These are phyloP conservation scores for Pammene fasciana DNA, from an alignment of 2,888 invertebrate species.

Conservation along the genomic window DNA sequence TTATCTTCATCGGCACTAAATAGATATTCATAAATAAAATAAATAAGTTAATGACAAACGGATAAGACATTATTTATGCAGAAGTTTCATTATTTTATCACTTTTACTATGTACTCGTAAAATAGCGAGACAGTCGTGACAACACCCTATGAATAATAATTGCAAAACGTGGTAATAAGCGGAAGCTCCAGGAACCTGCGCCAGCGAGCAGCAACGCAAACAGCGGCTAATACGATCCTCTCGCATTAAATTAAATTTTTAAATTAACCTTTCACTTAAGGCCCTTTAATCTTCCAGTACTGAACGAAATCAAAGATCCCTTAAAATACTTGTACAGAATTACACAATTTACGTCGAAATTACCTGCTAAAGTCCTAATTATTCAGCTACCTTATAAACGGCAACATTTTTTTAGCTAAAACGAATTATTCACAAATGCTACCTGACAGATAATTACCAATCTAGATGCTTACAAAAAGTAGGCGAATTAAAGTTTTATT, in stretches of 20 bases:
- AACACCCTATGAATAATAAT: slow-evolving; percentile 70
- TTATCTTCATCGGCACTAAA: too few species aligned
- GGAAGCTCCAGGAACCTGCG: slow-evolving; percentile 23
- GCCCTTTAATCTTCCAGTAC: slow-evolving; percentile 48
- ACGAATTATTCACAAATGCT: not conserved
- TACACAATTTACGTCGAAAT: slow-evolving; percentile 21
- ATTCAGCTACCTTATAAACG: slow-evolving; percentile 5
- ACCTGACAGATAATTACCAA: not conserved
- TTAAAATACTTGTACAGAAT: slow-evolving; percentile 30
- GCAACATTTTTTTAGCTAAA: not conserved
- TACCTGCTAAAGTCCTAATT: slow-evolving; percentile 5
- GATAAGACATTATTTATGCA: too few species aligned
- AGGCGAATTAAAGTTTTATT: not conserved
- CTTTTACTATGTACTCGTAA: too few species aligned
- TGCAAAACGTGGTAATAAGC: slow-evolving; percentile 58
- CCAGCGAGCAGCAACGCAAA: slow-evolving; percentile 49
- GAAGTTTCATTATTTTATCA: too few species aligned
- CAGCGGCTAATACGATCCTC: slow-evolving; percentile 58
- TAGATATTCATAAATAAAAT: too few species aligned
- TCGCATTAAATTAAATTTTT: slow-evolving; percentile 57
- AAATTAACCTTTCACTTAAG: slow-evolving; percentile 57
- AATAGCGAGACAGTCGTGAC: slow-evolving; percentile 46
- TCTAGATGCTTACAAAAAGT: not conserved
- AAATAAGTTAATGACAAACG: too few species aligned
- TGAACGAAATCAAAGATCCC: slow-evolving; percentile 44